phyloP scores from a whole-genome alignment of 2,797 vertebrate genomes.

The Rhinoraja longicauda region DNA sequence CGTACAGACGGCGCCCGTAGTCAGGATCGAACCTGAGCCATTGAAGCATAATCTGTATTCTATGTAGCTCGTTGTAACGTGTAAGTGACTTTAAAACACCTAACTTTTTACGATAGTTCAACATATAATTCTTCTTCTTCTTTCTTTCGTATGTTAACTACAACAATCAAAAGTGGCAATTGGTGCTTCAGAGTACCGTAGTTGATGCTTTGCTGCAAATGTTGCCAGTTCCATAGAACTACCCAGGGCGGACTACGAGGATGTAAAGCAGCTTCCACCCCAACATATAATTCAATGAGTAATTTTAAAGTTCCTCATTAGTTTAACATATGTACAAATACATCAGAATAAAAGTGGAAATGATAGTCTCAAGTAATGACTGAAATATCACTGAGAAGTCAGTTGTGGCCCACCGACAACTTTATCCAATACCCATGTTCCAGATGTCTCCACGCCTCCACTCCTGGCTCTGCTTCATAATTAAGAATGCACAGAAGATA shows the following conservation, averaged over 20 bases:
- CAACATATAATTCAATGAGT: neutral
- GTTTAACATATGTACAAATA: neutral
- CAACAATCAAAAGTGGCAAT: too few species aligned
- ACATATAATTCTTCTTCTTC: too few species aligned
- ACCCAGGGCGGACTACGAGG: too few species aligned
- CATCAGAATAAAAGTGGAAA: neutral
- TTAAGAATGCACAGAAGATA: too few species aligned
- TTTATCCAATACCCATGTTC: neutral
- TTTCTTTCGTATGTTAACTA: too few species aligned
- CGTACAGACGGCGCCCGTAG: too few species aligned
- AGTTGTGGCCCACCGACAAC: neutral
- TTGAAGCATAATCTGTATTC: neutral
- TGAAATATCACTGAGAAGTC: neutral
- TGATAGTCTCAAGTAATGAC: neutral
- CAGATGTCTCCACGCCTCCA: neutral
- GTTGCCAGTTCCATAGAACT: too few species aligned
- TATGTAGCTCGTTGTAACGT: neutral
- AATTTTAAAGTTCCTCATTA: neutral
- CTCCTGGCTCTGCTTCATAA: neutral
- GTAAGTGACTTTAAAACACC: neutral
- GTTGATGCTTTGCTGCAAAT: too few species aligned
- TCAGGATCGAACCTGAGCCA: too few species aligned
- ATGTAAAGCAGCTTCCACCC: too few species aligned
- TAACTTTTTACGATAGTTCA: neutral
- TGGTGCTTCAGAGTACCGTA: too few species aligned